Conservation (phyloP, 2,113 vertebrate species). For the Chlamydotis undulata region DNA sequence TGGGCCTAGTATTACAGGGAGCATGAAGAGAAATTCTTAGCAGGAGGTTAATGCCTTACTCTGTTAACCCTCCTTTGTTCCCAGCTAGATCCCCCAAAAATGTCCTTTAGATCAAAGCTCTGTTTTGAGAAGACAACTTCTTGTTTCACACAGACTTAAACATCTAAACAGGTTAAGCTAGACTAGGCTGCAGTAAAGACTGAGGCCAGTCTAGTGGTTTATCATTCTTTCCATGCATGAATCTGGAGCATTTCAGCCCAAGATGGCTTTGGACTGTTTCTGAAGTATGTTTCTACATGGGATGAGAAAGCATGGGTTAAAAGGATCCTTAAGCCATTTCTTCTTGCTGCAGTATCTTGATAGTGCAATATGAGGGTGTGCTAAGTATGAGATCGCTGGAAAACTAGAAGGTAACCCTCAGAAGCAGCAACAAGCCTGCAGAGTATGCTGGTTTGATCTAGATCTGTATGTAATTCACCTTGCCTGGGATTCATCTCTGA, state of each 20-base stretch:
- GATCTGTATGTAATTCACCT: background rate
- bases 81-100: background rate
- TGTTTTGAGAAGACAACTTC: background rate
- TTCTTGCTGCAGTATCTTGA: background rate
- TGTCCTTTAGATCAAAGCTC: background rate
- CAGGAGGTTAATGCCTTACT: background rate
- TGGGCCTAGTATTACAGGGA: background rate
- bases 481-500: background rate
- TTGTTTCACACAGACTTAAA: background rate
- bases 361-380: background rate
- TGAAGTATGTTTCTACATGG: background rate
- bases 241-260: background rate
- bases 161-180: background rate
- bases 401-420: background rate
- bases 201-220: background rate
- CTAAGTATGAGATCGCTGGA: background rate
- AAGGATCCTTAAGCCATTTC: background rate
- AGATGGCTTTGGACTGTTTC: background rate
- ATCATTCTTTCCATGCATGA: background rate
- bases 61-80: background rate
- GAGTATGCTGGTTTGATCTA: background rate
- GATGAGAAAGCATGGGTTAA: background rate
- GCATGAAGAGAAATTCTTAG: background rate
- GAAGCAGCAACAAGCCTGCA: background rate
- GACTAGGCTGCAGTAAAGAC: background rate